Conservation (phyloP, 2,888 invertebrate species). For the Saturnia pavonia region DNA sequence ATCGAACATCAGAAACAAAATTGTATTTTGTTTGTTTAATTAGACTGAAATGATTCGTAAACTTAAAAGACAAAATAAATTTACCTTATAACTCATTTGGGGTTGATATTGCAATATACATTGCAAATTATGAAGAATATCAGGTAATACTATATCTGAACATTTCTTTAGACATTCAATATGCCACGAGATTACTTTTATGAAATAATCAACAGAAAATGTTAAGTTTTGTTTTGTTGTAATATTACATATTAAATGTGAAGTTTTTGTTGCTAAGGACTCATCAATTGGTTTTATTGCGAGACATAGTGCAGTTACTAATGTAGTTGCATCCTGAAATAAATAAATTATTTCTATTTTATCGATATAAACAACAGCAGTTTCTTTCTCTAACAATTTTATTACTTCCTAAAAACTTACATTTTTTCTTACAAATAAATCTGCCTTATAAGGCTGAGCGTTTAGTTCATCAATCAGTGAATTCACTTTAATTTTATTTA, state of each 20-base stretch:
- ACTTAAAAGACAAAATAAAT: background rate
- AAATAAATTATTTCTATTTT: background rate
- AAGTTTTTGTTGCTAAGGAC: slow-evolving; percentile 80
- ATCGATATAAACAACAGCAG: background rate
- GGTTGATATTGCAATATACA: slow-evolving; percentile 59
- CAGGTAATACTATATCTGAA: slow-evolving; percentile 65
- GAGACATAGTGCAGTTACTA: slow-evolving; percentile 59
- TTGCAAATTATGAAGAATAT: slow-evolving; percentile 70
- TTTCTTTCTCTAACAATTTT: slow-evolving; percentile 14
- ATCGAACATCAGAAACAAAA: too few species aligned
- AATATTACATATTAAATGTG: slow-evolving; percentile 80
- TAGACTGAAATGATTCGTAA: too few species aligned
- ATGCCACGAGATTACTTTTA: slow-evolving; percentile 69
- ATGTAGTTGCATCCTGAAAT: slow-evolving; percentile 62
- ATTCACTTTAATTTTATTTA: slow-evolving; percentile 75
- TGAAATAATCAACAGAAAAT: slow-evolving; percentile 53
- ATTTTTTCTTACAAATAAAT: slow-evolving; percentile 69
- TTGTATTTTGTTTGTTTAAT: too few species aligned
- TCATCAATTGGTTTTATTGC: slow-evolving; percentile 74
- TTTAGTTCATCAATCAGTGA: slow-evolving; percentile 83
- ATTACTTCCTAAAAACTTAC: slow-evolving; percentile 54
- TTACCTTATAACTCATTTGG: slow-evolving; percentile 55
- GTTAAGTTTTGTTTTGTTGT: slow-evolving; percentile 78
- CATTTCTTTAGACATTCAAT: slow-evolving; percentile 65
- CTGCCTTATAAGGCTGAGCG: slow-evolving; percentile 80